Evolutionary conservation across 2,888 invertebrate species (phyloP).

Genomic region (Ormyrus labotus): DNA sequence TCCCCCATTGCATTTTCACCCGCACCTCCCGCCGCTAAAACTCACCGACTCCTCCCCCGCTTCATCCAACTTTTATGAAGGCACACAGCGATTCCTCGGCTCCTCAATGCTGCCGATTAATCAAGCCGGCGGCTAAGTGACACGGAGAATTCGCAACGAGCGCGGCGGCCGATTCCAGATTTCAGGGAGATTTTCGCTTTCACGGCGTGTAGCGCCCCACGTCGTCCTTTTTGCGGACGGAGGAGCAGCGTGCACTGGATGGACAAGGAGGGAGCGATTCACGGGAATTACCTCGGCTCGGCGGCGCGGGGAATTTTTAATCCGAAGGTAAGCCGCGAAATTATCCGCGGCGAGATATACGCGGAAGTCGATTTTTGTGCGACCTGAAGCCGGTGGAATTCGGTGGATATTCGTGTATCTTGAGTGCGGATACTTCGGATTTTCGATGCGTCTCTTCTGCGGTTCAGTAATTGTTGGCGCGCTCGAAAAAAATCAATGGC

Average conservation of each 20-base stretch:
- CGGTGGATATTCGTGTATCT: background rate
- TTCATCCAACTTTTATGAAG: too few species aligned
- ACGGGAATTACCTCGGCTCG: conserved; percentile 10
- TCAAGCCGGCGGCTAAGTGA: too few species aligned
- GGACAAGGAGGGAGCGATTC: background rate
- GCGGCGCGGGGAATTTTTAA: conserved; percentile 17
- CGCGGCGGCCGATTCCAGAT: background rate
- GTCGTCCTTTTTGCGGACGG: background rate
- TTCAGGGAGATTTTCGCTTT: conserved; percentile 1
- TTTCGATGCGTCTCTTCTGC: too few species aligned
- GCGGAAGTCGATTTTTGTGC: background rate
- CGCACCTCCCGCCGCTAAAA: too few species aligned
- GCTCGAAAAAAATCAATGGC: background rate
- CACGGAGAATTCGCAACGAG: too few species aligned
- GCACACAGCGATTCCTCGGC: too few species aligned
- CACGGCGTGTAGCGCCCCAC: background rate
- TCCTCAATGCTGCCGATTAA: too few species aligned
- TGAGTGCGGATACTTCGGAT: background rate
- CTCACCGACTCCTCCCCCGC: too few species aligned
- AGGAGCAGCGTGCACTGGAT: conserved; percentile 23
- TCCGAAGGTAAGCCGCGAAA: background rate
- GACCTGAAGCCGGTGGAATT: background rate
- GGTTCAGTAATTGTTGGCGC: too few species aligned
- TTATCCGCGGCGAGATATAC: background rate
- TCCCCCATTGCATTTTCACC: too few species aligned